Conservation (phyloP, 2,888 invertebrate genomes). For the Penaeus monodon region DNA sequence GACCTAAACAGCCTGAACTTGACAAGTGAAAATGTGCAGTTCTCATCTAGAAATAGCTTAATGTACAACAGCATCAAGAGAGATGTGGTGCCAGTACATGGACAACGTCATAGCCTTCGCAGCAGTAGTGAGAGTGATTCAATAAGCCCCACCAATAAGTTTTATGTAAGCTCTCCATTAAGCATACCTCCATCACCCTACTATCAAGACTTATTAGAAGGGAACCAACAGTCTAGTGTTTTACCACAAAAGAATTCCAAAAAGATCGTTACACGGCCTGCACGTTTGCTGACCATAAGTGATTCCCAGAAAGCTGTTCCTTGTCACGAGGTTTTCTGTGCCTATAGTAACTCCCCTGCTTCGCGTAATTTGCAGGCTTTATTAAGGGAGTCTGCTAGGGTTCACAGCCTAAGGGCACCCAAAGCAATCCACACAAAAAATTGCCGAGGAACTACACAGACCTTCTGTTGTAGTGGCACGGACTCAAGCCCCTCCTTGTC, state of each 20-base stretch:
- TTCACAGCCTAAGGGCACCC: conserved; percentile 17
- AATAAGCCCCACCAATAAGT: conserved; percentile 35
- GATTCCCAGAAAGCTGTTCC: conserved; percentile 10
- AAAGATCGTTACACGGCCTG: not conserved
- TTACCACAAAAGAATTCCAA: not conserved
- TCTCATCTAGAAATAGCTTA: conserved; percentile 5
- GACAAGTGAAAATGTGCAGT: conserved; percentile 13
- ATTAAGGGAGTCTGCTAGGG: conserved; percentile 29
- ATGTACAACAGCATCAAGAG: conserved; percentile 28
- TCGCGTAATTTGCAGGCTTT: conserved; percentile 34
- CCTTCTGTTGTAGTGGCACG: conserved; percentile 24
- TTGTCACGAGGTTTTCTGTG: conserved; percentile 49
- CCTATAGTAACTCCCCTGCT: conserved; percentile 46
- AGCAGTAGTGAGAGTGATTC: conserved; percentile 38
- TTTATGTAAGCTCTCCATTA: conserved; percentile 5
- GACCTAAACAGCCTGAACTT: conserved; percentile 7
- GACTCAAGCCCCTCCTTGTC: conserved; percentile 16
- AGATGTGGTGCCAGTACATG: conserved; percentile 25
- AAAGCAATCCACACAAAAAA: not conserved
- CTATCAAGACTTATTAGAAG: conserved; percentile 5
- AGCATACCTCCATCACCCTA: conserved; percentile 9
- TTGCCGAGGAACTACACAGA: not conserved
- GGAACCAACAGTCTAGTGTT: not conserved
- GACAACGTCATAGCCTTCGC: conserved; percentile 3
- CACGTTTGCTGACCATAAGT: not conserved